Percentiles rank a stretch among this genome's conserved stretches.
phyloP scores from a whole-genome alignment of 2,113 vertebrate species.

The Formicarius rufipectus region DNA sequence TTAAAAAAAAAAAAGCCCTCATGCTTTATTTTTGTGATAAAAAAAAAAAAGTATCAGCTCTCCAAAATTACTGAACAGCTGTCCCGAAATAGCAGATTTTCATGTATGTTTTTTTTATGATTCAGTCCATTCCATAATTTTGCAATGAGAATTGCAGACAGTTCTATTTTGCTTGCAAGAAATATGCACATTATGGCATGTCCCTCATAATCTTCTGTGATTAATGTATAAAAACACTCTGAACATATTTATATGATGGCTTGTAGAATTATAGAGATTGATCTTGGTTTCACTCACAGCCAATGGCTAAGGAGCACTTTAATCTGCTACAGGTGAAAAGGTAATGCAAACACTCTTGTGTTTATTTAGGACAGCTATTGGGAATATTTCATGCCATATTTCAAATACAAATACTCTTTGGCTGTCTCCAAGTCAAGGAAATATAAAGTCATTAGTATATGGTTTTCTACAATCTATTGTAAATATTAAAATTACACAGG shows the following conservation, averaged over 20 bases:
- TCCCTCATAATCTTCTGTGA: slow-evolving; percentile 47
- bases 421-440: slow-evolving; percentile 33
- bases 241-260: slow-evolving; percentile 33
- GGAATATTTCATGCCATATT: slow-evolving; percentile 62
- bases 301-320: slow-evolving; percentile 48
- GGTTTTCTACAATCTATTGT: slow-evolving; percentile 71
- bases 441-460: slow-evolving; percentile 67
- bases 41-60: neutral
- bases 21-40: neutral
- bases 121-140: slow-evolving; percentile 45
- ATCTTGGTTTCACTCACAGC: slow-evolving; percentile 45
- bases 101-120: slow-evolving; percentile 23
- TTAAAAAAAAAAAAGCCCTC: neutral
- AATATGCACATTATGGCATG: slow-evolving; percentile 32
- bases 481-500: slow-evolving; percentile 79
- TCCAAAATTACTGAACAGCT: slow-evolving; percentile 49
- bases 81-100: slow-evolving; percentile 51
- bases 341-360: slow-evolving; percentile 47
- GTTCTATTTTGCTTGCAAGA: slow-evolving; percentile 48
- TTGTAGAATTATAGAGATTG: slow-evolving; percentile 26
- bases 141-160: slow-evolving; percentile 26
- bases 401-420: slow-evolving; percentile 60
- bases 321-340: slow-evolving; percentile 66
- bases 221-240: slow-evolving; percentile 57
- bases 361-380: slow-evolving; percentile 61